Conservation (phyloP, 2,113 vertebrate species). For the Pimephales promelas region DNA sequence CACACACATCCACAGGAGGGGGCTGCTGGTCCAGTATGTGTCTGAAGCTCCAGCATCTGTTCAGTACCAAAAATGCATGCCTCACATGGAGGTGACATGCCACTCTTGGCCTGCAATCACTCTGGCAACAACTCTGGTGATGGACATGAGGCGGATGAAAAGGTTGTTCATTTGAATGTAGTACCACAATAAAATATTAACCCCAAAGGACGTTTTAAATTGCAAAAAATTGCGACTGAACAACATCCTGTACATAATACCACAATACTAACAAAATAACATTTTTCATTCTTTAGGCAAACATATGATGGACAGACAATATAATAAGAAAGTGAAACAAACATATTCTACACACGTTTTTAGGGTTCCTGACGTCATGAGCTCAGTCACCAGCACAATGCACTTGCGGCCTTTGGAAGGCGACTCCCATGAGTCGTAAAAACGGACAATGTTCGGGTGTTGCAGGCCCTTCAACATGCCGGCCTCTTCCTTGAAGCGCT, state of each 20-base stretch:
- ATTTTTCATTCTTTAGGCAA: not conserved
- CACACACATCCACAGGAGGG: slow-evolving; percentile 69
- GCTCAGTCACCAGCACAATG: slow-evolving; percentile 96
- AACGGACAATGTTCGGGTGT: slow-evolving; percentile 98
- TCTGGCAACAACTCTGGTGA: slow-evolving; percentile 16
- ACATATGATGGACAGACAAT: not conserved
- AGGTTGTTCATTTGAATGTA: slow-evolving; percentile 23
- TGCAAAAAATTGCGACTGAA: not conserved
- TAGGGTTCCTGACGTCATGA: slow-evolving; percentile 98
- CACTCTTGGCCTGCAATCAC: slow-evolving; percentile 31
- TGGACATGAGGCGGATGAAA: not conserved
- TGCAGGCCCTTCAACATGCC: slow-evolving; percentile 98
- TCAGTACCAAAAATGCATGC: slow-evolving; percentile 64
- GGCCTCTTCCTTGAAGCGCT: slow-evolving; percentile 98
- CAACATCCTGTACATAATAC: not conserved
- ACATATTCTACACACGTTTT: slow-evolving; percentile 89
- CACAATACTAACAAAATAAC: not conserved
- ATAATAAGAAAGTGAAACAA: not conserved
- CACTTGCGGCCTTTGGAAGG: slow-evolving; percentile 97
- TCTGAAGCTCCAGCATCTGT: slow-evolving; percentile 68
- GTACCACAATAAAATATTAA: slow-evolving; percentile 9
- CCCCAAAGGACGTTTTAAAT: not conserved
- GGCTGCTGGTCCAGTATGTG: slow-evolving; percentile 58
- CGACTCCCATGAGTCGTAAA: slow-evolving; percentile 99
- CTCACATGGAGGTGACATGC: slow-evolving; percentile 40